These are phyloP conservation scores for Syrmaticus mikado DNA, from an alignment of 2,113 vertebrate species.

Conservation along the genomic window DNA sequence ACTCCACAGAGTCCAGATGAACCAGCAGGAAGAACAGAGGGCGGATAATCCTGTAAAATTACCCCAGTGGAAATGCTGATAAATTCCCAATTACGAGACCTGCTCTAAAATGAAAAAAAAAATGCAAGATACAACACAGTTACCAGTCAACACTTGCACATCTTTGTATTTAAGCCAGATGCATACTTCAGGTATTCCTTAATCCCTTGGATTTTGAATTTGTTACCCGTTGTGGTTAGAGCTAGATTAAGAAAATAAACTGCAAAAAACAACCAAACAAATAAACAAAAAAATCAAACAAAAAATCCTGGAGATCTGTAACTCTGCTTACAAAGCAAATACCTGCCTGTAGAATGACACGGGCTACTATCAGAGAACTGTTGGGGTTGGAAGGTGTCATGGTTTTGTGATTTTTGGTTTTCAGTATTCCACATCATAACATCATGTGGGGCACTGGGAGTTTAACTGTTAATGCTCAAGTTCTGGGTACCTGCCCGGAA, in stretches of 20 bases:
- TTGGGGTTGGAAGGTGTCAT: too few species aligned
- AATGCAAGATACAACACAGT: conserved; percentile 57
- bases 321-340: neutral
- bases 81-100: conserved; percentile 74
- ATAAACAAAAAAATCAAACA: neutral
- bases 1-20: conserved; percentile 72
- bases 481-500: too few species aligned
- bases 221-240: neutral
- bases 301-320: neutral
- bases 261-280: neutral
- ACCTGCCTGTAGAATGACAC: neutral
- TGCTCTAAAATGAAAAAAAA: conserved; percentile 67
- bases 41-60: conserved; percentile 75
- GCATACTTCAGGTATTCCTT: conserved; percentile 65
- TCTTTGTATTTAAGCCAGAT: conserved; percentile 45
- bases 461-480: too few species aligned
- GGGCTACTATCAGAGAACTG: too few species aligned
- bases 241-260: conserved; percentile 31
- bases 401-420: too few species aligned
- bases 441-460: too few species aligned
- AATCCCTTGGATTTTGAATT: conserved; percentile 50
- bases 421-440: too few species aligned
- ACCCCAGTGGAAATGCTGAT: conserved; percentile 74
- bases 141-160: conserved; percentile 68
- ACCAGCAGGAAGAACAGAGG: conserved; percentile 74